Percentiles rank a stretch among this genome's conserved stretches.
Conservation (phyloP, 2,888 invertebrate species). For the Harpalus rufipes region DNA sequence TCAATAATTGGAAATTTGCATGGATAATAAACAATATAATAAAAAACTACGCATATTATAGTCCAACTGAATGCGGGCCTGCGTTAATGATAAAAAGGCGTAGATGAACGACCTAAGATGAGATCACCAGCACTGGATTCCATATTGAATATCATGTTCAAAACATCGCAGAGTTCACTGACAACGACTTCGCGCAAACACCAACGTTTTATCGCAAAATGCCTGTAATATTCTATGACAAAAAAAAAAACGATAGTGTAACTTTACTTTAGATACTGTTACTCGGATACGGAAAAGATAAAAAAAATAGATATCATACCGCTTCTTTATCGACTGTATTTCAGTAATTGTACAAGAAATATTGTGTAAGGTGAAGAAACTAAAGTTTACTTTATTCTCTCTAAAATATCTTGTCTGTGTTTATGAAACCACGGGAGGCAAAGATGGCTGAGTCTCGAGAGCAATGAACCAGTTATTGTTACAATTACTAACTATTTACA, state of each 20-base stretch:
- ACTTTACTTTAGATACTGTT: too few relatives aligned
- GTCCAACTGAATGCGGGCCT: background rate
- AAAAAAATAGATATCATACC: too few relatives aligned
- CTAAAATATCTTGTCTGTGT: slow-evolving; percentile 10
- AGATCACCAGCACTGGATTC: slow-evolving; percentile 23
- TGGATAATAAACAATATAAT: too few relatives aligned
- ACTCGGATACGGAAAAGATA: too few relatives aligned
- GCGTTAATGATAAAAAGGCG: slow-evolving; percentile 45
- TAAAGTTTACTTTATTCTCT: slow-evolving; percentile 3
- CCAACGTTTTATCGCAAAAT: background rate
- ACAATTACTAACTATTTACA: slow-evolving; percentile 66
- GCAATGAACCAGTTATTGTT: slow-evolving; percentile 65
- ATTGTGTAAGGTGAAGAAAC: background rate
- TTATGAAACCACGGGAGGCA: slow-evolving; percentile 34
- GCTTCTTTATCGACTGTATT: too few relatives aligned
- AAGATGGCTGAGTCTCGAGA: slow-evolving; percentile 39
- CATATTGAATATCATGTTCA: slow-evolving; percentile 25
- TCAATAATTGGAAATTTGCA: too few relatives aligned
- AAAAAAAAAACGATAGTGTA: background rate
- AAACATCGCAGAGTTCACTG: slow-evolving; percentile 13
- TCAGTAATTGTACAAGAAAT: background rate
- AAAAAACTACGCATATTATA: too few relatives aligned
- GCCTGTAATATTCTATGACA: background rate
- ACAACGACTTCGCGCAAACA: background rate
- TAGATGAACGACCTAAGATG: slow-evolving; percentile 43